Base-by-base conservation (phyloP, 2,113 vertebrate species). In the Onychostruthus taczanowskii region DNA sequence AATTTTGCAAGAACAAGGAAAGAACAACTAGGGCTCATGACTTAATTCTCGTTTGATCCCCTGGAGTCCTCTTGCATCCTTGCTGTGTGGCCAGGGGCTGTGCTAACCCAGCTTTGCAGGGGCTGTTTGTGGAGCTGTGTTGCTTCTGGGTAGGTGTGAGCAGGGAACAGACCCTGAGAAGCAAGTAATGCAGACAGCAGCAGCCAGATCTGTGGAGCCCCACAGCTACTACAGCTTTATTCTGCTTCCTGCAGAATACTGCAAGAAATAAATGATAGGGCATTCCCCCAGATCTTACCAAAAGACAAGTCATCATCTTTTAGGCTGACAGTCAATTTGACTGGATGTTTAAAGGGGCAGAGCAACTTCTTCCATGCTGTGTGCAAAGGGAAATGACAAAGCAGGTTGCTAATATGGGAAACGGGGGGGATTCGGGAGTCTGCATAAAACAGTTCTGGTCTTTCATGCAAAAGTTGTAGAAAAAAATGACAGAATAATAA, bases 31-130 rank as follows among this genome's bases (percentile, higher is more conserved):
- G 41, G 7, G 19, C 15, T 93, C 21, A 10, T 72, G 14, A 22
- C 62, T 79, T 78, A 3, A 2, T 8, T 59, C 12, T 52, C 2
- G 20, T 84, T 86, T 81, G 33, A 41, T 64, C 12, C 15, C 9
- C 23, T 6, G 2, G 20, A 78, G 28, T 46, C 50, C 33, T 4
- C 0, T 41, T 87, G 52, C 1, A 3, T 47, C 37, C 58, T 39
- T 0, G 0, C 14, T 3, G 4, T 33, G 52, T 2, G 24, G 2
- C 39, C 3, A 1, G 28, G n/a, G n/a, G 37, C n/a, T 53, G 52
- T 3, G 6, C 10, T 76, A 23, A 52, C 21, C 10, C 9, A 0
- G 17, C 26, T 87, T 88, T 72, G 22, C 41, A 35, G 52, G 11
- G n/a, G 26, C 77, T 94, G 23, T 72, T 89, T 47, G 21, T 50